Percentiles rank a stretch among this genome's conserved stretches.
These are phyloP conservation scores for Callyntrura guangdongensis DNA, from an alignment of 2,888 invertebrate species.

Conservation along the genomic window DNA sequence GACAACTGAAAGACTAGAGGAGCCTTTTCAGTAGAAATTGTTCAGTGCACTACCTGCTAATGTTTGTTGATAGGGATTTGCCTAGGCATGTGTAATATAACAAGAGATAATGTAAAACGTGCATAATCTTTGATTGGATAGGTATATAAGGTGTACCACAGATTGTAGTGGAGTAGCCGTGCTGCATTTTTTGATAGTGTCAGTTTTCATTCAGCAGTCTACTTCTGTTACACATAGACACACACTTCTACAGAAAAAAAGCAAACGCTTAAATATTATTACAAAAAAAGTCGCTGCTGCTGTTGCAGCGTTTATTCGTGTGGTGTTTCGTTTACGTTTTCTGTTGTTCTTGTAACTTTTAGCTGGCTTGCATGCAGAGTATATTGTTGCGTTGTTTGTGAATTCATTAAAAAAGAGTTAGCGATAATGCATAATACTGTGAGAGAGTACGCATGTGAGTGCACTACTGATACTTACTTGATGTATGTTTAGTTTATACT, in stretches of 20 bases:
- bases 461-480: constrained; percentile 12
- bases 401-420: constrained; percentile 15
- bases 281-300: constrained; percentile 23
- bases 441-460: not conserved
- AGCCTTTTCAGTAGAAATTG: constrained; percentile 62
- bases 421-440: too few relatives aligned
- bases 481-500: not conserved
- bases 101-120: not conserved
- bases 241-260: not conserved
- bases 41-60: constrained; percentile 43
- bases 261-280: not conserved
- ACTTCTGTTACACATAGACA: not conserved
- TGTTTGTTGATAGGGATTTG: constrained; percentile 2
- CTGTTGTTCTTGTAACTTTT: constrained; percentile 28
- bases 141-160: not conserved
- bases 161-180: not conserved
- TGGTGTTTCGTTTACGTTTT: not conserved
- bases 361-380: not conserved
- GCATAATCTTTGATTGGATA: constrained; percentile 30
- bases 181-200: constrained; percentile 21
- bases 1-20: constrained; percentile 66
- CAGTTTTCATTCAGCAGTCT: constrained; percentile 10
- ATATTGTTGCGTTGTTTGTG: constrained; percentile 34
- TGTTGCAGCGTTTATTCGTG: not conserved
- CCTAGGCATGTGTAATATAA: too few relatives aligned